Evolutionary conservation across 2,113 vertebrate species (phyloP).

Genomic region (Acanthisitta chloris): DNA sequence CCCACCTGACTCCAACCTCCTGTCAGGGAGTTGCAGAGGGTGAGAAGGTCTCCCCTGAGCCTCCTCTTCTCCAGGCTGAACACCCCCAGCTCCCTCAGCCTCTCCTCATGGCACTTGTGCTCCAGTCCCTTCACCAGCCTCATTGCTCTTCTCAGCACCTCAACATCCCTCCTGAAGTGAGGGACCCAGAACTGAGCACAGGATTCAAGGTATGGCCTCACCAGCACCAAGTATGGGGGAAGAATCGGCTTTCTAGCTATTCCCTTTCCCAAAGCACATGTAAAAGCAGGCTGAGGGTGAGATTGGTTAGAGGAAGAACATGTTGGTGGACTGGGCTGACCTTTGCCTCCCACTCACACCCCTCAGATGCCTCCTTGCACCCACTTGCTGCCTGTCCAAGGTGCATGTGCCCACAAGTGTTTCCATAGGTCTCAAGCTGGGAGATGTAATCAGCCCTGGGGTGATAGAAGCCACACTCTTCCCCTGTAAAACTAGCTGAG

Average conservation of each 20-base stretch:
- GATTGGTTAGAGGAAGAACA: rapidly evolving
- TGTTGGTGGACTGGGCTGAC: not conserved
- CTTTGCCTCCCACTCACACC: rapidly evolving
- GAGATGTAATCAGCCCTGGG: not conserved
- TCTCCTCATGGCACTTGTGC: no score
- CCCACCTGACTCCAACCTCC: no score
- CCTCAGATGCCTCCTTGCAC: not conserved
- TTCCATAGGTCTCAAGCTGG: not conserved
- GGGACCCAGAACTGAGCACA: no score
- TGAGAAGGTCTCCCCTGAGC: no score
- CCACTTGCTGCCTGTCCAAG: not conserved
- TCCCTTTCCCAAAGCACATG: not conserved
- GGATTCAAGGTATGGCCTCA: no score
- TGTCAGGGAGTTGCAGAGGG: no score
- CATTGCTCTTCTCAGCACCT: no score
- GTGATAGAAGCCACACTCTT: not conserved
- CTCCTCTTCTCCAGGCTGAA: no score
- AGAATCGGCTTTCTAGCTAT: not conserved
- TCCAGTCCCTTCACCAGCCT: no score
- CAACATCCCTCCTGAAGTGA: no score
- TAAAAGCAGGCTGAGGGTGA: not conserved
- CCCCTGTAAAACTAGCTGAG: not conserved
- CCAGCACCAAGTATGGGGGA: no score
- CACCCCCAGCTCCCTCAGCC: no score
- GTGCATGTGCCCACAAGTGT: rapidly evolving